These are phyloP conservation scores for Agrilus biguttatus DNA, from an alignment of 2,888 invertebrate species.

Conservation along the genomic window DNA sequence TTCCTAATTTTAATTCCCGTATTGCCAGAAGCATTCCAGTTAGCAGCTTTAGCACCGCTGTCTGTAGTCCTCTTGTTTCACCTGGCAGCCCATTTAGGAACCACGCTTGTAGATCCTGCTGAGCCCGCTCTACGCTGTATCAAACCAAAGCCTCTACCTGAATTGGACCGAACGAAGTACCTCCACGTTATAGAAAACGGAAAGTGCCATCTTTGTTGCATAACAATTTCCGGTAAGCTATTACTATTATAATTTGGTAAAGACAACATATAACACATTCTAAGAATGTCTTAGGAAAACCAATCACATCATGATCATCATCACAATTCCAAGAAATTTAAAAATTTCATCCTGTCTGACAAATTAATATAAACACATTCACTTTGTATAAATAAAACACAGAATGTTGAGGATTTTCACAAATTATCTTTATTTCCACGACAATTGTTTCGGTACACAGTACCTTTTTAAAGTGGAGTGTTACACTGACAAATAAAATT, in stretches of 20 bases:
- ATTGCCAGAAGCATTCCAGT: conserved; percentile 47
- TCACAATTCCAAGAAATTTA: too few relatives aligned
- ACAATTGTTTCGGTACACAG: too few relatives aligned
- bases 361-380: too few relatives aligned
- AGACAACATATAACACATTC: too few relatives aligned
- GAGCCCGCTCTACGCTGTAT: conserved; percentile 54
- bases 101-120: conserved; percentile 77
- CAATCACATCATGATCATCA: too few relatives aligned
- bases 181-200: conserved; percentile 92
- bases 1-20: conserved; percentile 60
- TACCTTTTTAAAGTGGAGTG: too few relatives aligned
- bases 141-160: conserved; percentile 49
- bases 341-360: too few relatives aligned
- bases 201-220: conserved; percentile 83
- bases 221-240: conserved; percentile 39
- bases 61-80: conserved; percentile 59
- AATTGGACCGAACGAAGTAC: conserved; percentile 77
- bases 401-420: too few relatives aligned
- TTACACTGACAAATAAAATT: too few relatives aligned
- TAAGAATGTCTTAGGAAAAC: too few relatives aligned
- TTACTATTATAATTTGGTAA: not conserved
- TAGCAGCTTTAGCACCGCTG: conserved; percentile 43
- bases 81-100: conserved; percentile 58
- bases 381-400: too few relatives aligned
- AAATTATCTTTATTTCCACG: too few relatives aligned